Percentiles rank a stretch among this genome's conserved stretches.
phyloP scores from a whole-genome alignment of 2,797 vertebrate genomes.

The Melanotaenia nigrans region DNA sequence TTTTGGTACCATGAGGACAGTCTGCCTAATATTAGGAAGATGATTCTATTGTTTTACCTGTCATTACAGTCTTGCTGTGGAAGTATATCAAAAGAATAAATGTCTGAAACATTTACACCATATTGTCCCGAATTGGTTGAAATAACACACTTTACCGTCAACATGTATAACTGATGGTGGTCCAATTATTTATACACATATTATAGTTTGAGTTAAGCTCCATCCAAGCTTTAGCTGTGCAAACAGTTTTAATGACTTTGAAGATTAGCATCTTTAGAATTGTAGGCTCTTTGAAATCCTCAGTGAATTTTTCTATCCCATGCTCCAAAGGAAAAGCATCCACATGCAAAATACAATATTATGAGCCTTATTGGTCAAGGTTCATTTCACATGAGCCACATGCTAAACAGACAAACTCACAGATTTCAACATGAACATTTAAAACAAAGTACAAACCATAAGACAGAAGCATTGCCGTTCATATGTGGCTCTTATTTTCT shows the following conservation, averaged over 20 bases:
- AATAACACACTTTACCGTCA: not conserved
- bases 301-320: conserved; percentile 49
- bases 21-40: too few relatives aligned
- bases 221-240: conserved; percentile 48
- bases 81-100: too few relatives aligned
- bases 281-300: conserved; percentile 62
- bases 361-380: conserved; percentile 18
- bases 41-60: too few relatives aligned
- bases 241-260: conserved; percentile 71
- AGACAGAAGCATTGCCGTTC: conserved; percentile 17
- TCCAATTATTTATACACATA: conserved; percentile 6
- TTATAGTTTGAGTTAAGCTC: conserved; percentile 47
- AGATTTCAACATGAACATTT: not conserved
- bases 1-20: too few relatives aligned
- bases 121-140: not conserved
- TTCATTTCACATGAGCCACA: conserved; percentile 21
- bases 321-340: conserved; percentile 32
- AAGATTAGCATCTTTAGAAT: conserved; percentile 70
- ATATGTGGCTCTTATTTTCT: not conserved
- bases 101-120: not conserved
- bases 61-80: too few relatives aligned
- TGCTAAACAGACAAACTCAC: conserved; percentile 28
- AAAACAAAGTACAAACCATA: conserved; percentile 4
- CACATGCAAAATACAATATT: conserved; percentile 27
- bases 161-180: not conserved